A percentile compares a stretch with the other conserved stretches of the same genome.
These are phyloP conservation scores for Mobula birostris DNA, from an alignment of 2,113 vertebrate species.

Conservation along the genomic window DNA sequence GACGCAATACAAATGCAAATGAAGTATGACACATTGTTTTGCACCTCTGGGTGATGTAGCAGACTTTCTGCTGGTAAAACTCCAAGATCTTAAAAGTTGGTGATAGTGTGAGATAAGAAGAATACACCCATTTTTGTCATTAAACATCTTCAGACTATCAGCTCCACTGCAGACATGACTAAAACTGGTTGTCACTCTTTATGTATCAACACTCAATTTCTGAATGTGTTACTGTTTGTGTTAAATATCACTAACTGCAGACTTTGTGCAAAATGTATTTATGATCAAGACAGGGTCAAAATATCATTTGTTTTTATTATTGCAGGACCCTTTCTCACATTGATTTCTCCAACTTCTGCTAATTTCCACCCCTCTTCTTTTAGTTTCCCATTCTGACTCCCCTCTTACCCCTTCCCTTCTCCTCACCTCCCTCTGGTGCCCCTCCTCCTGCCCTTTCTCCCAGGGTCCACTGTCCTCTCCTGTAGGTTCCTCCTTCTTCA, in stretches of 20 bases:
- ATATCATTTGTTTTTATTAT: not conserved
- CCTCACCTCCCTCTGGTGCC: no score
- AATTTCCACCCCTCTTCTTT: no score
- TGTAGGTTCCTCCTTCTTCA: no score
- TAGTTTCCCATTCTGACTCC: no score
- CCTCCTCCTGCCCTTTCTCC: no score
- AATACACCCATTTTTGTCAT: not conserved
- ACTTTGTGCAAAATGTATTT: not conserved
- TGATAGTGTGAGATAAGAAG: conserved; percentile 26
- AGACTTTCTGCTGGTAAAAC: not conserved
- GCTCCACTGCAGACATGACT: not conserved
- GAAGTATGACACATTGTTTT: not conserved
- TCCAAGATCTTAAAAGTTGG: not conserved
- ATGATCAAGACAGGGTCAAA: not conserved
- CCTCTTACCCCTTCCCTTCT: no score
- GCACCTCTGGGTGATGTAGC: not conserved
- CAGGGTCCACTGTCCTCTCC: no score
- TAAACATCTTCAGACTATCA: not conserved
- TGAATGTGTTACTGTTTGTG: not conserved
- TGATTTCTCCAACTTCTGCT: no score
- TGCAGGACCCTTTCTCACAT: not conserved
- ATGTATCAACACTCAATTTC: not conserved
- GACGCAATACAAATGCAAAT: not conserved
- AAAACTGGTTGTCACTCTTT: not conserved
- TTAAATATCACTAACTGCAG: not conserved